Evolutionary conservation across 2,113 vertebrate species (phyloP).

Genomic region (Megaceryle torquata): DNA sequence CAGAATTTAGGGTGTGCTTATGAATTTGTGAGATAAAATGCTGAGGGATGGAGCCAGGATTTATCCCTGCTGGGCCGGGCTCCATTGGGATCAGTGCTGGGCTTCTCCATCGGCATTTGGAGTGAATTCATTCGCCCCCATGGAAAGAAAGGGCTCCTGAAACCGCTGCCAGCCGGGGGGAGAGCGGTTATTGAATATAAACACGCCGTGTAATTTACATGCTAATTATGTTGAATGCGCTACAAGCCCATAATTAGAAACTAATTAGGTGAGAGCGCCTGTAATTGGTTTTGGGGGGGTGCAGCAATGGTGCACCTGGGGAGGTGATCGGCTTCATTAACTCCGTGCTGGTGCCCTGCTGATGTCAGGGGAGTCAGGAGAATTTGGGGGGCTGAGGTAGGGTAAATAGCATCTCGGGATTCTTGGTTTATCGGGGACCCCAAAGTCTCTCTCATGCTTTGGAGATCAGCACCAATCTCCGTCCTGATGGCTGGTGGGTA

Average conservation of each 20-base stretch:
- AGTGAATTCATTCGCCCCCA: conserved; percentile 63
- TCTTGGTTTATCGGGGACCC: not conserved
- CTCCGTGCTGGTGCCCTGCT: not conserved
- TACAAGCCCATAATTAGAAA: conserved; percentile 80
- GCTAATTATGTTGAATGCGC: conserved; percentile 81
- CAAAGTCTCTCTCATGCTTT: not conserved
- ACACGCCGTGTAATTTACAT: conserved; percentile 81
- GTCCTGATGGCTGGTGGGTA: fast-evolving
- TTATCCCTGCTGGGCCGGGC: not conserved
- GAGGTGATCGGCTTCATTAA: not conserved
- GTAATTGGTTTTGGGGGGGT: conserved; percentile 75
- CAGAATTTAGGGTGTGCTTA: not conserved
- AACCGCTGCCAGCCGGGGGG: not conserved
- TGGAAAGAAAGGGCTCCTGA: conserved; percentile 29
- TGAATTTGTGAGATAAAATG: not conserved
- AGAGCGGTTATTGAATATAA: conserved; percentile 79
- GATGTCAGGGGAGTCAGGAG: not conserved
- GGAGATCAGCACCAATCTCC: fast-evolving
- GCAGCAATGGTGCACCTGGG: conserved; percentile 70
- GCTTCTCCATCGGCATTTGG: conserved; percentile 70
- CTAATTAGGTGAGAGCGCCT: conserved; percentile 80
- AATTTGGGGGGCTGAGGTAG: not conserved
- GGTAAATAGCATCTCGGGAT: not conserved
- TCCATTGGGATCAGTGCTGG: not conserved
- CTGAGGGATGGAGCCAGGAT: not conserved